Evolutionary conservation across 2,797 vertebrate species (phyloP).

Genomic region (Mus caroli): DNA sequence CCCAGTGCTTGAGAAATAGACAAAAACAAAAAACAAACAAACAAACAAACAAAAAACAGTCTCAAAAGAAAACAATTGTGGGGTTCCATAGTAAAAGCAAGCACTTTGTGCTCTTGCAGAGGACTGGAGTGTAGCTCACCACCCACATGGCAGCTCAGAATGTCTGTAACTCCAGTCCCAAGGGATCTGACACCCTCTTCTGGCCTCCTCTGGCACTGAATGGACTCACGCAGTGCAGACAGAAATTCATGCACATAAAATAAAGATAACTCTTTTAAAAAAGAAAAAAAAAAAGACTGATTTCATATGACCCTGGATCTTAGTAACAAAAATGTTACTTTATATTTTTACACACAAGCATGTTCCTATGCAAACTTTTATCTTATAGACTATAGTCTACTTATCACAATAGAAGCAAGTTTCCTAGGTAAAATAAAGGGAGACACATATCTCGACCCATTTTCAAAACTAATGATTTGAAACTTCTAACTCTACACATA

Average conservation of each 20-base stretch:
- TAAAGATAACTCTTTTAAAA: background rate
- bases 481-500: conserved; percentile 52
- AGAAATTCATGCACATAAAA: background rate
- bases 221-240: no score
- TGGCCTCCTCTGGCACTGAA: background rate
- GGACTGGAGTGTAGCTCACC: no score
- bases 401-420: conserved; percentile 58
- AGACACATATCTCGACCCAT: background rate
- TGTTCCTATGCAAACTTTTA: conserved; percentile 54
- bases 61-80: background rate
- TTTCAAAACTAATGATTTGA: conserved; percentile 33
- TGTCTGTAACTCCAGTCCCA: background rate
- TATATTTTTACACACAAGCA: conserved; percentile 74
- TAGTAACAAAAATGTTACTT: conserved; percentile 71
- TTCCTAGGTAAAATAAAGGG: conserved; percentile 48
- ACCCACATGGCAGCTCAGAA: background rate
- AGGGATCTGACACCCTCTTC: background rate
- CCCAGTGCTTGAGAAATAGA: no score
- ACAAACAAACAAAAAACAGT: no score
- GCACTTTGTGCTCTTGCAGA: background rate
- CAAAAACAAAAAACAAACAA: no score
- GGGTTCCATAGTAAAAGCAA: background rate
- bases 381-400: conserved; percentile 78
- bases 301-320: conserved; percentile 67
- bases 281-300: conserved; percentile 58